Evolutionary conservation across 2,888 invertebrate species (phyloP).

Genomic region (Tortricodes alternella): DNA sequence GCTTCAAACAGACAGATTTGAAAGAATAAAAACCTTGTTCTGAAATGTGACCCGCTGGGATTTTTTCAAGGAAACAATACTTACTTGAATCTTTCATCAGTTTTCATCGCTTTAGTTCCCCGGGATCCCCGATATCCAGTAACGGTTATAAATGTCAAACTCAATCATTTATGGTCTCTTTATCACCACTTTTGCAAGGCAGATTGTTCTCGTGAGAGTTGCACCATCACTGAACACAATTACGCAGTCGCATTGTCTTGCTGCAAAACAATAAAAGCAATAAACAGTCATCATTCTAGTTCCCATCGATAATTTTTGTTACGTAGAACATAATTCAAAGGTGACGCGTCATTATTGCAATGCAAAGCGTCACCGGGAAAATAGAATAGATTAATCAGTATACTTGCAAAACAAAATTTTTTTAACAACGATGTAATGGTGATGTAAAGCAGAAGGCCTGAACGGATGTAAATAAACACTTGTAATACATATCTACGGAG

Average conservation of each 20-base stretch:
- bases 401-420: no score
- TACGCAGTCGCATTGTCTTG: constrained; percentile 14
- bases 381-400: no score
- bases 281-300: neutral
- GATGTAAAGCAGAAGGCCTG: no score
- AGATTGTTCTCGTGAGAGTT: constrained; percentile 21
- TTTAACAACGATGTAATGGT: no score
- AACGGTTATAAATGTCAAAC: neutral
- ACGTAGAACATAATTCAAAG: neutral
- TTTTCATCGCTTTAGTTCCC: neutral
- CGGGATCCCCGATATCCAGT: constrained; percentile 1
- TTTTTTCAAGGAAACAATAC: neutral
- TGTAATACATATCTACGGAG: no score
- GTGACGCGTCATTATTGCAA: neutral
- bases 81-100: neutral
- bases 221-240: constrained; percentile 13
- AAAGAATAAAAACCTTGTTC: no score
- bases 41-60: no score
- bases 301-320: neutral
- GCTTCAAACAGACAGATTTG: no score
- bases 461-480: no score
- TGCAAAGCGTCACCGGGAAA: neutral
- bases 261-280: constrained; percentile 8
- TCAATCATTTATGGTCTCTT: constrained; percentile 13
- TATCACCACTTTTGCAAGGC: constrained; percentile 22